A percentile compares a stretch with the other conserved stretches of the same genome.
Evolutionary conservation across 2,113 vertebrate species (phyloP).

Genomic region (Lethenteron camtschaticum): DNA sequence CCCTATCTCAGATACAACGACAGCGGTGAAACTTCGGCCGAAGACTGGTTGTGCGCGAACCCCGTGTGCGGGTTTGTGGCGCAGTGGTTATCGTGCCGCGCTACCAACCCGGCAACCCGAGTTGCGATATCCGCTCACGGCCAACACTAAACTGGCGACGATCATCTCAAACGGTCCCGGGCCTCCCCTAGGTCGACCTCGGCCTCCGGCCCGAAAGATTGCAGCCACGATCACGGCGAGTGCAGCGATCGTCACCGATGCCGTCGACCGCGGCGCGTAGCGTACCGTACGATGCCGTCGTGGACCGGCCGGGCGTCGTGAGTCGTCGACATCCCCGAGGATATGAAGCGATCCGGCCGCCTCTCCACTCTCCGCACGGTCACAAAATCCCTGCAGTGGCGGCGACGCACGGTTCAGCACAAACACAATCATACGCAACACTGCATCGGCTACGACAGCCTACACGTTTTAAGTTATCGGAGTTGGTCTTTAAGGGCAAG

Average conservation of each 20-base stretch:
- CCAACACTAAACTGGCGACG: background rate
- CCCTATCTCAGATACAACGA: no score
- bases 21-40: no score
- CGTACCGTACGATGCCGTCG: slow-evolving; percentile 60
- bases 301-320: slow-evolving; percentile 44
- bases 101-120: no score
- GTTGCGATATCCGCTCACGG: background rate
- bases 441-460: background rate
- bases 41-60: no score
- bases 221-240: background rate
- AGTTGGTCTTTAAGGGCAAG: no score
- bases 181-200: background rate
- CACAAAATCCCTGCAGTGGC: slow-evolving; percentile 53
- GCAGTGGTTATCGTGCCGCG: no score
- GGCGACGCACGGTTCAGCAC: background rate
- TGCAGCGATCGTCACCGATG: no score
- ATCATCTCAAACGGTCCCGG: background rate
- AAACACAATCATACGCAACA: background rate
- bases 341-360: slow-evolving; percentile 58
- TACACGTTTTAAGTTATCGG: no score
- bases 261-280: no score
- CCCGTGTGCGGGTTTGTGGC: no score
- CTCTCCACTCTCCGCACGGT: slow-evolving; percentile 75
- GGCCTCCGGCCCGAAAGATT: background rate
- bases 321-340: slow-evolving; percentile 54